Base-by-base conservation (phyloP, 2,888 invertebrate genomes). In the Synergus umbraculus region DNA sequence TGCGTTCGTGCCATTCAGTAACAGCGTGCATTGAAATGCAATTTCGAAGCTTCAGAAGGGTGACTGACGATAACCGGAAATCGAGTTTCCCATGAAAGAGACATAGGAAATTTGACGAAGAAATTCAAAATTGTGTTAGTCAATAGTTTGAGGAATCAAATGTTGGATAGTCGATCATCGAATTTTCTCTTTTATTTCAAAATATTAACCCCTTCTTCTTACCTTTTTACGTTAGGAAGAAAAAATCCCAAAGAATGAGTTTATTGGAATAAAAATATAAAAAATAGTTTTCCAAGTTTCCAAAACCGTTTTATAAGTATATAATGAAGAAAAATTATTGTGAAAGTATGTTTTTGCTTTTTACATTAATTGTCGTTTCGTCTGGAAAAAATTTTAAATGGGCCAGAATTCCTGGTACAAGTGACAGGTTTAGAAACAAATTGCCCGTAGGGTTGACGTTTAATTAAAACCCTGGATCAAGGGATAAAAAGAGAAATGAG, bases 21-120 rank as follows among this genome's bases (percentile, higher is more conserved):
- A 86, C 84, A 86, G 76, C 65, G 78, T 81, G 87, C 84, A 84
- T 87, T 85, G 83, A 85, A 88, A 87, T 84, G 88, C 85, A 89
- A 89, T 88, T 88, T 88, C 84, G 83, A 82, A 79, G 86, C 86
- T 85, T 85, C 85, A 84, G 29, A 65, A 64, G 64, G 85, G 82
- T 84, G 86, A 85, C 83, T 83, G 86, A 85, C 85, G 87, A 87
- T 86, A 88, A 88, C 82, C 88, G 87, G 87, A 89, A 88, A 90
- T 89, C 86, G 87, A 89, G 85, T 89, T 89, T 87, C 85, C 84
- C 83, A 83, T 79, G 79, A 80, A 80, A 79, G 81, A 81, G 81
- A 79, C 81, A 83, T 79, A 81, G 77, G 66, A 60, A 44, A 43
- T 66, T 66, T 10, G 9, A n/a, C 37, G 43, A 43, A 43, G n/a